Percentiles rank a stretch among this genome's conserved stretches.
phyloP scores from a whole-genome alignment of 2,797 vertebrate genomes.

The Catamblyrhynchus diadema region DNA sequence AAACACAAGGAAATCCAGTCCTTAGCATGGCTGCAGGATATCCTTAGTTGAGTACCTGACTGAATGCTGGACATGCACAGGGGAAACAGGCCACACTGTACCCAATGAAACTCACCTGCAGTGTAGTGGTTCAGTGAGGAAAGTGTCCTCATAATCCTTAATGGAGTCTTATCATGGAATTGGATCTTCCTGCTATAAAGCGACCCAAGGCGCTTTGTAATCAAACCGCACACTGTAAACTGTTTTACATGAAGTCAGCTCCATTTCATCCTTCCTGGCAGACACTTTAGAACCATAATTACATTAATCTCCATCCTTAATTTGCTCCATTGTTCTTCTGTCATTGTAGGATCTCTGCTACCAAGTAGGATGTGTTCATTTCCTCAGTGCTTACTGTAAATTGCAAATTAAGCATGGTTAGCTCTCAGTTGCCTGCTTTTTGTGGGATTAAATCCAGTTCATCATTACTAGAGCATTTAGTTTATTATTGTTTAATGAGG shows the following conservation, averaged over 20 bases:
- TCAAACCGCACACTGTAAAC: not conserved
- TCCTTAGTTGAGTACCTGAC: not conserved
- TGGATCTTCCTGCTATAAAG: not conserved
- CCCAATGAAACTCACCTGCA: not conserved
- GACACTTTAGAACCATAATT: slow-evolving; percentile 33
- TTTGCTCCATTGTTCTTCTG: slow-evolving; percentile 16
- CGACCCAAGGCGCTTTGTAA: not conserved
- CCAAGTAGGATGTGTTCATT: not conserved
- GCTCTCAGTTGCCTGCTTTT: not conserved
- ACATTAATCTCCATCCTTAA: not conserved
- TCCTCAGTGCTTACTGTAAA: not conserved
- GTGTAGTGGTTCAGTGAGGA: not conserved
- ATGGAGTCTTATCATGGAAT: not conserved
- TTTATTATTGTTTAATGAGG: slow-evolving; percentile 21
- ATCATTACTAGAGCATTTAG: not conserved
- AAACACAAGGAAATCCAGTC: not conserved
- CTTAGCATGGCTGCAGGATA: not conserved
- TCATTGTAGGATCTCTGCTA: slow-evolving; percentile 23
- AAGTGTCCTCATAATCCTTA: not conserved
- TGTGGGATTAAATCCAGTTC: not conserved
- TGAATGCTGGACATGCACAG: not conserved
- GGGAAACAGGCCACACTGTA: not conserved
- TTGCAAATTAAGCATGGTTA: not conserved
- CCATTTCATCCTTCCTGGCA: slow-evolving; percentile 6
- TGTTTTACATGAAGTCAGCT: slow-evolving; percentile 6